Conservation (phyloP, 2,888 invertebrate genomes). For the Philereme transversata region DNA sequence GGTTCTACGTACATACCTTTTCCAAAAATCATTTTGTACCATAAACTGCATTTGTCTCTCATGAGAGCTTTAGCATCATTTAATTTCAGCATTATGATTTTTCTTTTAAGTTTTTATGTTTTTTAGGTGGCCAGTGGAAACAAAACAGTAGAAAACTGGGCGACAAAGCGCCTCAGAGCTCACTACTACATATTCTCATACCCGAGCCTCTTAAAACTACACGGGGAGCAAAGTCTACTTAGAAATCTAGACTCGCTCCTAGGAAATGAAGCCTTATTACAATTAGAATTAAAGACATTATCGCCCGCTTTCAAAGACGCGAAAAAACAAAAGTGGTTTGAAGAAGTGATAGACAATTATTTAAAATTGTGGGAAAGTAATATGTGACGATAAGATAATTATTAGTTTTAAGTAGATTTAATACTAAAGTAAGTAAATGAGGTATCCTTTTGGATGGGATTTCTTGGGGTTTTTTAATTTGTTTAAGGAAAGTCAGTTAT, state of each 20-base stretch:
- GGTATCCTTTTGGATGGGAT: slow-evolving; percentile 19
- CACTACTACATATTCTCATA: slow-evolving; percentile 93
- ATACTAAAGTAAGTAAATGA: slow-evolving; percentile 10
- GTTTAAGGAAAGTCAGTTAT: background rate
- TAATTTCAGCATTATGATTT: slow-evolving; percentile 1
- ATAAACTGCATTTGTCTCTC: background rate
- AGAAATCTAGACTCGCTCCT: slow-evolving; percentile 88
- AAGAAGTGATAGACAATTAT: slow-evolving; percentile 94
- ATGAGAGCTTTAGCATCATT: background rate
- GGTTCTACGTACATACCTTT: background rate
- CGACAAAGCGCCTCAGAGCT: slow-evolving; percentile 86
- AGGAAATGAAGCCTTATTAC: slow-evolving; percentile 92
- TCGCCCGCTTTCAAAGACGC: slow-evolving; percentile 91
- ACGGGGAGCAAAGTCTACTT: slow-evolving; percentile 89
- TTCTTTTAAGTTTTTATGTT: slow-evolving; percentile 8
- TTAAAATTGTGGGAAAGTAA: slow-evolving; percentile 95
- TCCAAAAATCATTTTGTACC: too few species aligned
- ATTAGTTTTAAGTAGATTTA: slow-evolving; percentile 32
- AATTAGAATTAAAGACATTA: slow-evolving; percentile 91
- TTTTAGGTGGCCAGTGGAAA: slow-evolving; percentile 89
- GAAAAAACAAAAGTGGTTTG: slow-evolving; percentile 91
- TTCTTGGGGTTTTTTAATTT: slow-evolving; percentile 4
- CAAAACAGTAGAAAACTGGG: slow-evolving; percentile 90
- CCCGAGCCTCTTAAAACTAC: slow-evolving; percentile 90
- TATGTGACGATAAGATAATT: slow-evolving; percentile 83